Percentiles rank a stretch among this genome's conserved stretches.
phyloP scores from a whole-genome alignment of 37 sponge, comb jelly and placozoan genomes.

The Mnemiopsis leidyi region DNA sequence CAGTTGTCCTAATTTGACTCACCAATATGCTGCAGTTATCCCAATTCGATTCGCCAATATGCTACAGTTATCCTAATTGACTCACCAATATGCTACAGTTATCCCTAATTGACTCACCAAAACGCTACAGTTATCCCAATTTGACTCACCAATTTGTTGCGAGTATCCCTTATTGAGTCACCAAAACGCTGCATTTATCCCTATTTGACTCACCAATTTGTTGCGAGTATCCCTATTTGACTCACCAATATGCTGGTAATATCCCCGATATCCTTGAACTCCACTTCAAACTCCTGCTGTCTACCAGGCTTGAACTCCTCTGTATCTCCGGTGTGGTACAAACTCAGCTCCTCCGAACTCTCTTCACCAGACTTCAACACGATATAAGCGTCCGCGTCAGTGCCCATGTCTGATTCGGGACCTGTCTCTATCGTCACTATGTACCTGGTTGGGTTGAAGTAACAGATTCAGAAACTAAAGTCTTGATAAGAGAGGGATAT shows the following conservation, averaged over 20 bases:
- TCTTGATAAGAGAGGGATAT: too few species aligned
- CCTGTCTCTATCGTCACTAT: constrained; percentile 57
- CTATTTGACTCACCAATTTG: constrained; percentile 18
- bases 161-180: too few species aligned
- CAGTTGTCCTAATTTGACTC: too few species aligned
- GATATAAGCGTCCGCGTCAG: constrained; percentile 62
- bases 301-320: constrained; percentile 17
- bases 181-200: too few species aligned
- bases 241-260: constrained; percentile 51
- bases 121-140: background rate
- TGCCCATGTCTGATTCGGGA: constrained; percentile 41
- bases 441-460: too few species aligned
- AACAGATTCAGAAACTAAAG: too few species aligned
- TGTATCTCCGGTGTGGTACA: constrained; percentile 3
- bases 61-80: too few species aligned
- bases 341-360: constrained; percentile 40
- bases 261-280: constrained; percentile 19
- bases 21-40: background rate
- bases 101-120: constrained; percentile 36
- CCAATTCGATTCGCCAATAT: too few species aligned
- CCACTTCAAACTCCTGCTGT: constrained; percentile 9
- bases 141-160: too few species aligned
- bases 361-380: constrained; percentile 1
- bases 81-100: too few species aligned
- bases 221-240: too few species aligned